Evolutionary conservation across 1,140 invertebrate species (phyloP).

Genomic region (Drosophila gunungcola): DNA sequence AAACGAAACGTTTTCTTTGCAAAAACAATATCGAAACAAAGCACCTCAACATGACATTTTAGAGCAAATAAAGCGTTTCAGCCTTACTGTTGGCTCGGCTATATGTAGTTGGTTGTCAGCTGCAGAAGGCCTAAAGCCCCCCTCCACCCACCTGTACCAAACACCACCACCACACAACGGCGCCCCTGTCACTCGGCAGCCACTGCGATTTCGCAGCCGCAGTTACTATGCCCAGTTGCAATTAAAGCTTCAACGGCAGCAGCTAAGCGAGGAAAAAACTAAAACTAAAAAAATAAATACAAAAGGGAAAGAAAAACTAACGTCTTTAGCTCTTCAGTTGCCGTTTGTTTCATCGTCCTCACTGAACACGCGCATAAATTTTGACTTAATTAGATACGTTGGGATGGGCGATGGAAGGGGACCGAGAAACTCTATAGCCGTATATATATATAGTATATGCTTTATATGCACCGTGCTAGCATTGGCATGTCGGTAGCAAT

Average conservation of each 20-base stretch:
- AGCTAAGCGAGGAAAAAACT: conserved; percentile 16
- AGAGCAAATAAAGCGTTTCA: neutral
- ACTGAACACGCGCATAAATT: conserved; percentile 81
- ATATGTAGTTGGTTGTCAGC: conserved; percentile 10
- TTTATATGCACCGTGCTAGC: conserved; percentile 38
- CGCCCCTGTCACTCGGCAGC: conserved; percentile 26
- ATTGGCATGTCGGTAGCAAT: conserved; percentile 51
- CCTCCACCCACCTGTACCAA: neutral
- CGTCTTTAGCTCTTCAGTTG: conserved; percentile 66
- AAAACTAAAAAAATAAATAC: conserved; percentile 12
- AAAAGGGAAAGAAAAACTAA: conserved; percentile 52
- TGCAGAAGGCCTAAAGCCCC: conserved; percentile 27
- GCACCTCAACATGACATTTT: neutral
- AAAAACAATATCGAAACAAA: too few species aligned
- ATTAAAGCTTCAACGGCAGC: conserved; percentile 68
- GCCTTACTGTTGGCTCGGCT: neutral
- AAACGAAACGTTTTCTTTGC: too few species aligned
- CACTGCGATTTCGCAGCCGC: conserved; percentile 64
- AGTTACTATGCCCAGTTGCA: conserved; percentile 64
- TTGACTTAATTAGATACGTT: conserved; percentile 75
- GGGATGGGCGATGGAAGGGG: neutral
- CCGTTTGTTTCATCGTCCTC: conserved; percentile 79
- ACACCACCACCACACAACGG: conserved; percentile 18
- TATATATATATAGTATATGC: conserved; percentile 5
- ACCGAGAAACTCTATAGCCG: conserved; percentile 8